Evolutionary conservation across 1,140 invertebrate species (phyloP), one percentile per base, ranked within the genome.

Genomic region (Theocolax elegans): DNA sequence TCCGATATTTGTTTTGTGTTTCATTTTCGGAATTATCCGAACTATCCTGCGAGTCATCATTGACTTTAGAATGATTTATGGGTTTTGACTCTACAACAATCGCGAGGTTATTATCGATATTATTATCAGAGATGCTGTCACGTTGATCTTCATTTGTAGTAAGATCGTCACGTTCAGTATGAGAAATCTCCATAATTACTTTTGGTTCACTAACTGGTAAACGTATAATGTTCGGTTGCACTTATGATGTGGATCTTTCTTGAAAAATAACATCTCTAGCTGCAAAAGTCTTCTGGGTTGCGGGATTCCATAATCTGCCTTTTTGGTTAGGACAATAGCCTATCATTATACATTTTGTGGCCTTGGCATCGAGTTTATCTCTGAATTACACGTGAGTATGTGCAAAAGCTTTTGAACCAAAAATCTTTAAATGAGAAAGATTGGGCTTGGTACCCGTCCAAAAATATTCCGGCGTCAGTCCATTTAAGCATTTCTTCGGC

Each of bases 381-480:
- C 72, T 53, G 0, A 54, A 46, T 59, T 74, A 48, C 25, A 73
- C 72, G 3, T 67, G 58, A 12, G 67, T 27, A n/a, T 74, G 64
- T 2, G 42, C 21, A n/a, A 48, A 73, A 6, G 67, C 64, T 0
- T 65, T 51, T 54, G 38, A 46, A 10, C 74, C 74, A 21, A 75
- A 75, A 17, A 71, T 40, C 1, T 54, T 19, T 3, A 74, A 21
- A 38, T 74, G n/a, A 17, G 21, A 31, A 6, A 76, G 13, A 12
- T 75, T 27, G 8, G 71, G 51, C 35, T 69, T 65, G 49, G 25
- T 48, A 0, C 27, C 29, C 25, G 42, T 66, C 72, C 70, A 74
- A 0, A 76, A 12, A 48, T 79, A 65, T 21, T 60, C 65, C 27
- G 81, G 79, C 54, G 73, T 76, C 72, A 67, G 46, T 82, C 19